Evolutionary conservation across 2,797 vertebrate genomes (phyloP), one percentile per base, ranked within the genome.

Genomic region (Ispidina picta): DNA sequence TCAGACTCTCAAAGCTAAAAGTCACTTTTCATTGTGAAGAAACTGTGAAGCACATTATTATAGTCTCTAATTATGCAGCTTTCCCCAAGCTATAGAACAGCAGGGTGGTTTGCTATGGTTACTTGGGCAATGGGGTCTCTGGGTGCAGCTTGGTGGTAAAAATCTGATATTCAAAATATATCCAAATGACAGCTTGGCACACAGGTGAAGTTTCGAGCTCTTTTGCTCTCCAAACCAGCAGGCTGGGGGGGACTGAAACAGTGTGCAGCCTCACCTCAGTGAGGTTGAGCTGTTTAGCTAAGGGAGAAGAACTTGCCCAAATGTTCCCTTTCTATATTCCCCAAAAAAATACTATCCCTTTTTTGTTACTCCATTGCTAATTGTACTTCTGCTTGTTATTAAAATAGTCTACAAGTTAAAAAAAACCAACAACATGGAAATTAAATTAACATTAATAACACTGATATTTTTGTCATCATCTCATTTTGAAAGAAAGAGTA

Each of bases 1-100:
- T 87, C 51, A 92, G 65, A 51, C 39, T 85, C 60, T 85, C 33
- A 54, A 52, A 70, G 89, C 76, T 87, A 80, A 81, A 74, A 83
- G 43, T 29, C 65, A 29, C 48, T 83, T 94, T 76, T 87, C 59
- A 66, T 26, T 17, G 33, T n/a, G 43, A 93, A 63, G n/a, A 39
- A 86, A 60, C 62, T 69, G 54, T 52, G 39, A 80, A 69, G 33
- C 29, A 29, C 23, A 3, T 51, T 70, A 69, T 89, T 92, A 48
- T 63, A 55, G 46, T 28, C 17, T 33, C 56, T 83, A 81, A 78
- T 80, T 71, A 74, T 39, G 44, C 23, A 51, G n/a, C n/a, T 86
- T 92, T 62, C 33, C 35, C 33, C 65, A 64, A 60, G 37, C 54
- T 68, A 1, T 18, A 60, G 60, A 84, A 69, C 33, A 6, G 39